Evolutionary conservation across 2,888 invertebrate species (phyloP).

Genomic region (Drosophila prolongata): DNA sequence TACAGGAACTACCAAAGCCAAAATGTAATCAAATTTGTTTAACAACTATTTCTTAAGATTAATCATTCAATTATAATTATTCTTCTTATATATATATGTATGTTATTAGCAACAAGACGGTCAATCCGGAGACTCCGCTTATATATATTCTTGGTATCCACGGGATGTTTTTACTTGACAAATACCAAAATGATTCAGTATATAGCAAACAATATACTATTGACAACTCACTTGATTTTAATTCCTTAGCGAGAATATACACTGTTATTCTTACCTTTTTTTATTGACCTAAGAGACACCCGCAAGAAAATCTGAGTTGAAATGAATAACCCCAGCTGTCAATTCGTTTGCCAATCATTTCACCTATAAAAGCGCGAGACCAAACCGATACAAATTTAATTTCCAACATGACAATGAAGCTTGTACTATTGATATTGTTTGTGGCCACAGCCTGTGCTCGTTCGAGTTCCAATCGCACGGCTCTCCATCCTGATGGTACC

Average conservation of each 20-base stretch:
- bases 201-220: no score
- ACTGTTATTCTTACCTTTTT: no score
- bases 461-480: conserved; percentile 3
- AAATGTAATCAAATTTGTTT: neutral
- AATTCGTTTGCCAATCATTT: no score
- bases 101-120: neutral
- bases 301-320: no score
- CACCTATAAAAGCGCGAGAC: neutral
- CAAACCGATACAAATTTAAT: neutral
- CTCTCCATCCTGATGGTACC: neutral
- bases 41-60: neutral
- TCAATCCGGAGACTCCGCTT: no score
- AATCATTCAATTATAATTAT: neutral
- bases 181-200: no score
- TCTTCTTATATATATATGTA: neutral
- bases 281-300: no score
- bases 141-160: no score
- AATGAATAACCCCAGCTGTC: conserved; percentile 3
- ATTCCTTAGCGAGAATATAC: no score
- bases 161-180: no score
- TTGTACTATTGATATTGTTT: conserved; percentile 16
- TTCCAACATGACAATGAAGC: conserved; percentile 32
- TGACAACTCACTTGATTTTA: no score
- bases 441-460: conserved; percentile 20
- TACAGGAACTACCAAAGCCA: neutral